Base-by-base conservation (phyloP, 2,797 vertebrate genomes). In the Prionace glauca region DNA sequence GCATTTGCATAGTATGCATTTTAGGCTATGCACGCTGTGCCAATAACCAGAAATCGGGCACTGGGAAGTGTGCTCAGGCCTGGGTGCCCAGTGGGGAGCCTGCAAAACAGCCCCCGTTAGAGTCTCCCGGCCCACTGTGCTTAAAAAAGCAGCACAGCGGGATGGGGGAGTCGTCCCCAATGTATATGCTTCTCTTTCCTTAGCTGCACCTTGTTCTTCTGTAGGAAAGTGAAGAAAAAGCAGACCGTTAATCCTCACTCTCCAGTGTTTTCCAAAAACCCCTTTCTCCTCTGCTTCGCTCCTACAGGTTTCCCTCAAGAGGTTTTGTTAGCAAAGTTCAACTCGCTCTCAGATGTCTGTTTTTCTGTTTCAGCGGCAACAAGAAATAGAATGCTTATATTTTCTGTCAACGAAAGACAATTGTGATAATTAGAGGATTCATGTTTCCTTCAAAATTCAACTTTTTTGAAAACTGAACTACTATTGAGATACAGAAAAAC, bases 341-440 rank as follows among this genome's bases (percentile, higher is more conserved):
- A 18, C 20, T 84, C 9, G 45, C 20, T 45, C 45, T 41, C n/a
- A 5, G 41, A 4, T 41, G 4, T 81, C 16, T 22, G 16, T 18
- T 32, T 18, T 18, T 84, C 8, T 77, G 74, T n/a, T 22, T 45
- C 41, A 45, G 8, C 24, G 5, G 41, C 45, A 36, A 45, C 9
- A 84, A 8, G 36, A 84, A 84, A 45, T 45, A 45, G 5, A 84
- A 45, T 45, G 22, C 41, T 84, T 41, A 84, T 20, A 84, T 22
- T 84, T 45, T 84, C 36, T 84, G 81, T 84, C 81, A 45, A 84
- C 81, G 45, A 84, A 84, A 84, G 79, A 84, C 79, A 81, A 16
- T 18, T 84, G 81, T 8, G 41, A 84, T 84, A 84, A 84, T 84
- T 10, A 84, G 41, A 84, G 81, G 20, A 41, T 84, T 41, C 22